Evolutionary conservation across 2,113 vertebrate genomes (phyloP), one percentile per base, ranked within the genome.

Genomic region (Phrynosoma platyrhinos): DNA sequence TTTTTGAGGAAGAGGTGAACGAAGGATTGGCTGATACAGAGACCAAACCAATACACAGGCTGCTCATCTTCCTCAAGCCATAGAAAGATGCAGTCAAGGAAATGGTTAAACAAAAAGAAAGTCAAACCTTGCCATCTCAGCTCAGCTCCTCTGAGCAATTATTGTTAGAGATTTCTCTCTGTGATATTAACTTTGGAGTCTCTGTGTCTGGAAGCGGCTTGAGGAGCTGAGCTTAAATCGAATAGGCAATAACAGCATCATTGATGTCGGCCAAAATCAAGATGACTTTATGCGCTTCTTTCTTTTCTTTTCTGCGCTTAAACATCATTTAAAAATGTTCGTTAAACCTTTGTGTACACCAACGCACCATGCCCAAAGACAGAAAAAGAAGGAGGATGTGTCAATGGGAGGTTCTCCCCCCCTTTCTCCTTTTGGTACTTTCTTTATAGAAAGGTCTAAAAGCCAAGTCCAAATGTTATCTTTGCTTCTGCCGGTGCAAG

Each of bases 391-490:
- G 40, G 18, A 9, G 3, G 21, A 32, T 36, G 27, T 47, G 9
- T 4, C 1, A 9, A 47, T 9, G 30, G 30, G 25, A 40, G 27
- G 14, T 7, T 52, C 27, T 14, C 58, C 79, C 68, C 30, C 68
- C 25, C 68, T 71, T 10, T 27, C 25, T 71, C 68, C 25, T 81
- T 92, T 89, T 84, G 68, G 74, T 79, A 52, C 74, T 69, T 55
- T 93, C 93, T 87, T 47, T 87, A 36, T 74, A 79, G 55, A 90
- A 84, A 80, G 87, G 87, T 85, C 81, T 90, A 85, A 91, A 86
- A 21, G 82, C 58, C 71, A 40, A 86, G 64, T 81, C 85, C 89
- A 69, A 89, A 87, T 32, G 83, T 96, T 95, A 95, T 96, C 95
- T 95, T 74, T 89, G 88, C 83, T 92, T 89, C 91, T 90, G 84